These are phyloP conservation scores for Drosophila yooni DNA, from an alignment of 2,888 invertebrate species.

Conservation along the genomic window DNA sequence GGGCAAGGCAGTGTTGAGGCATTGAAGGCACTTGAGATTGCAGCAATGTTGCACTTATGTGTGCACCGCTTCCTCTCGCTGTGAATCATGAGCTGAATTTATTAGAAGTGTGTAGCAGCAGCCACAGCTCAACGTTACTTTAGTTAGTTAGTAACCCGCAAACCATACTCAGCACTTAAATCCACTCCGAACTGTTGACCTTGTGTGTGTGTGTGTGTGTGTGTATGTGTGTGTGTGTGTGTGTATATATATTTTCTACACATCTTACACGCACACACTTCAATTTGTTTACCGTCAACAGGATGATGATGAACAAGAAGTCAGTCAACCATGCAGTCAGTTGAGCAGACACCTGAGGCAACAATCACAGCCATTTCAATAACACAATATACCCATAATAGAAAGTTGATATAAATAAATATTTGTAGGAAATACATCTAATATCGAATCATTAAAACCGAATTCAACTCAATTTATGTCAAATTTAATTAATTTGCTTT, in stretches of 20 bases:
- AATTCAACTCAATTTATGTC: constrained; percentile 1
- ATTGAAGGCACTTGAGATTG: constrained; percentile 39
- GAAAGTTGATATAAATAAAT: constrained; percentile 1
- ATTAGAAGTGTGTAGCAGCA: constrained; percentile 45
- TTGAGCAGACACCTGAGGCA: constrained; percentile 25
- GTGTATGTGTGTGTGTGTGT: not conserved
- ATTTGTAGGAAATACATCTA: constrained; percentile 1
- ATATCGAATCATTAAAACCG: not conserved
- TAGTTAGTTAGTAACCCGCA: constrained; percentile 42
- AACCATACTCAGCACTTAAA: constrained; percentile 55
- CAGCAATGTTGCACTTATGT: constrained; percentile 47
- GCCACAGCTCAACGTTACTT: constrained; percentile 27
- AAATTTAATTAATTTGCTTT: not conserved
- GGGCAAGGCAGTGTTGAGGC: not conserved
- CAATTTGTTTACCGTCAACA: constrained; percentile 37
- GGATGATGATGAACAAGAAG: constrained; percentile 10
- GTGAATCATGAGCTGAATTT: constrained; percentile 69
- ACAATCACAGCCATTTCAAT: constrained; percentile 8
- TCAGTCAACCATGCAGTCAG: constrained; percentile 13
- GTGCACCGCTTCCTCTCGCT: constrained; percentile 32
- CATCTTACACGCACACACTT: constrained; percentile 31
- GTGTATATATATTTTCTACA: constrained; percentile 18
- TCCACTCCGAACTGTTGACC: constrained; percentile 65
- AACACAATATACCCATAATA: not conserved
- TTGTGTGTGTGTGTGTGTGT: constrained; percentile 33